Conservation (phyloP, 2,888 invertebrate genomes). For the Sturmia bella region DNA sequence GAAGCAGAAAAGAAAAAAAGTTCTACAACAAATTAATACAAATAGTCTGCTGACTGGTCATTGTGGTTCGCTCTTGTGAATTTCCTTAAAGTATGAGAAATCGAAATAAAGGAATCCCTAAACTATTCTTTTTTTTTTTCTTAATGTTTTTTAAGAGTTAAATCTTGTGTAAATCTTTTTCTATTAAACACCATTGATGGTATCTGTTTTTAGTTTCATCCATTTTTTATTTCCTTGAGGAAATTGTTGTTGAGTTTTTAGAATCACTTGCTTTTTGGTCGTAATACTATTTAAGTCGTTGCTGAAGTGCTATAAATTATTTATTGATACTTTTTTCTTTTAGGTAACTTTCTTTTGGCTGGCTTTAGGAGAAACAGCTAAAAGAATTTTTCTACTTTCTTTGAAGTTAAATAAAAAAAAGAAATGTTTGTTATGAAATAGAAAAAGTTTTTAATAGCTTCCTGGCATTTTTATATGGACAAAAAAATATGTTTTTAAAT, state of each 20-base stretch:
- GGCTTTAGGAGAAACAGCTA: constrained; percentile 4
- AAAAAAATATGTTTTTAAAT: neutral
- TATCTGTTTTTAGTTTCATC: constrained; percentile 29
- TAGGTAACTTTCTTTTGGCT: constrained; percentile 43
- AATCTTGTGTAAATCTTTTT: constrained; percentile 54
- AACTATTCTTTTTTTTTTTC: constrained; percentile 37
- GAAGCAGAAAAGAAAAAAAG: constrained; percentile 63
- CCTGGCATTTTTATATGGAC: constrained; percentile 3
- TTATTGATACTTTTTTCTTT: constrained; percentile 69
- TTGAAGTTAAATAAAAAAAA: constrained; percentile 1
- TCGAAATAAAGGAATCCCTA: constrained; percentile 41
- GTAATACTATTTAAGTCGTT: constrained; percentile 61
- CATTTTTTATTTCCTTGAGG: neutral
- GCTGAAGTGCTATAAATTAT: constrained; percentile 71
- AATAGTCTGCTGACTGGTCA: constrained; percentile 68
- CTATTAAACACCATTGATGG: constrained; percentile 44
- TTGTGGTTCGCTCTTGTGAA: constrained; percentile 24
- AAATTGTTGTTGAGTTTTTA: constrained; percentile 33
- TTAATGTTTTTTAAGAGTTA: constrained; percentile 46
- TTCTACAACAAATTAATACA: constrained; percentile 72
- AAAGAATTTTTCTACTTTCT: constrained; percentile 39
- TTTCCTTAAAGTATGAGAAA: neutral
- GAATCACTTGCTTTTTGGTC: constrained; percentile 41
- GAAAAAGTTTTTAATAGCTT: constrained; percentile 65
- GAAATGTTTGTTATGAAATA: constrained; percentile 14